These are phyloP conservation scores for Geotrupes spiniger DNA, from an alignment of 2,888 invertebrate genomes.

Conservation along the genomic window DNA sequence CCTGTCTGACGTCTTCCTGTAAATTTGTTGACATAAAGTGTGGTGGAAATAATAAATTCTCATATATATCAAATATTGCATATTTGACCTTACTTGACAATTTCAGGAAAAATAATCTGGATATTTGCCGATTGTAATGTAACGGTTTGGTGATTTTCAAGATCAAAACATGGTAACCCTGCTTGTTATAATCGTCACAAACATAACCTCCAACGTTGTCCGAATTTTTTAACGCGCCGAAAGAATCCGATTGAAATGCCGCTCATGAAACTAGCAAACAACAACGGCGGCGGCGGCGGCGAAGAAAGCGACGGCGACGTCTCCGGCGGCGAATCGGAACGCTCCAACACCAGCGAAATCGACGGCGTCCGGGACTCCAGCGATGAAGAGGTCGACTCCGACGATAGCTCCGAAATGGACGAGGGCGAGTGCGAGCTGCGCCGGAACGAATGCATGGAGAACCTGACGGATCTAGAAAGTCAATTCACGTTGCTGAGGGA, in stretches of 20 bases:
- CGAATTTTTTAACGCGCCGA: no score
- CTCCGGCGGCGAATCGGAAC: constrained; percentile 69
- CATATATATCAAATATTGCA: no score
- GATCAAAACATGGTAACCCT: no score
- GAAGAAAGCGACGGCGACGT: constrained; percentile 65
- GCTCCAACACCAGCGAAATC: constrained; percentile 66
- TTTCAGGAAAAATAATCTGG: no score
- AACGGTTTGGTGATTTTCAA: no score
- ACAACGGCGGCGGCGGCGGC: constrained; percentile 51
- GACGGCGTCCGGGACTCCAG: constrained; percentile 67
- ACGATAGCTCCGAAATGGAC: constrained; percentile 88
- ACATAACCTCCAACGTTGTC: no score
- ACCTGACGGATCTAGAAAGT: constrained; percentile 82
- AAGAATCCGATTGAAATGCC: constrained; percentile 6
- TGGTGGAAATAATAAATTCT: no score
- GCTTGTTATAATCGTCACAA: no score
- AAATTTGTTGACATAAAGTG: no score
- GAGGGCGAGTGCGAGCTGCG: constrained; percentile 86
- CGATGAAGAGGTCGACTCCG: constrained; percentile 77
- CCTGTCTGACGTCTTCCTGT: no score
- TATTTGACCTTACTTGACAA: no score
- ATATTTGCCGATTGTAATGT: no score
- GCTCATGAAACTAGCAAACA: constrained; percentile 56
- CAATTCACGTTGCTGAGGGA: constrained; percentile 86
- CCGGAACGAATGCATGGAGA: constrained; percentile 79